Percentiles rank a stretch among this genome's conserved stretches.
phyloP scores from a whole-genome alignment of 2,113 vertebrate genomes.

The Epinephelus fuscoguttatus region DNA sequence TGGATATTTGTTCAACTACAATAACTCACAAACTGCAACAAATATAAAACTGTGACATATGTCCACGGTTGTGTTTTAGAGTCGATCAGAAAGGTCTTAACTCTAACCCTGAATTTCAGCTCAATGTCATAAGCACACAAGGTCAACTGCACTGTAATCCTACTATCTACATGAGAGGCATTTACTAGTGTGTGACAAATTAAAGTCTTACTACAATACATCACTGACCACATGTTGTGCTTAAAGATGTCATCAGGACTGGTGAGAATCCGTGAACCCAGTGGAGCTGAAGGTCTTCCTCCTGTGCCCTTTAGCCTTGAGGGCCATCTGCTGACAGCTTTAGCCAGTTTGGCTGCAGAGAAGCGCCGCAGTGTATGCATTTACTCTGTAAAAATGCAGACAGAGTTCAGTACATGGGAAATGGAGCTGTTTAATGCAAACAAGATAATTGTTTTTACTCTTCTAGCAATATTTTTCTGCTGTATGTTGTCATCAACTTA shows the following conservation, averaged over 20 bases:
- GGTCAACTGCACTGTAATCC: neutral
- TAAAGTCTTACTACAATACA: neutral
- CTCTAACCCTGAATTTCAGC: neutral
- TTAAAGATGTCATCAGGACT: slow-evolving; percentile 89
- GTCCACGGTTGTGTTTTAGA: neutral
- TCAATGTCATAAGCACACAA: neutral
- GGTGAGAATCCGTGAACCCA: slow-evolving; percentile 91
- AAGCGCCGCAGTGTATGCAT: slow-evolving; percentile 83
- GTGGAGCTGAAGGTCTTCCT: slow-evolving; percentile 85
- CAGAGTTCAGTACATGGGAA: neutral
- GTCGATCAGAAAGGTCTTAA: neutral
- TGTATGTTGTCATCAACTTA: neutral
- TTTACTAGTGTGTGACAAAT: neutral
- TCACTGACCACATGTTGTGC: slow-evolving; percentile 93
- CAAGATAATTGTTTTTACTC: neutral
- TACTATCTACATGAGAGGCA: neutral
- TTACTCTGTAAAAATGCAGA: slow-evolving; percentile 58
- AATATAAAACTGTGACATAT: neutral
- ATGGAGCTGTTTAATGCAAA: neutral
- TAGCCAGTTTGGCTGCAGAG: slow-evolving; percentile 73
- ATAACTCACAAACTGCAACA: neutral
- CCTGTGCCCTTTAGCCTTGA: slow-evolving; percentile 79
- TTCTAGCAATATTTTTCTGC: neutral
- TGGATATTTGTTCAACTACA: slow-evolving; percentile 3
- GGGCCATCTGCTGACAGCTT: slow-evolving; percentile 70